Conservation (phyloP, 2,888 invertebrate species). For the Aproaerema taeniolella region DNA sequence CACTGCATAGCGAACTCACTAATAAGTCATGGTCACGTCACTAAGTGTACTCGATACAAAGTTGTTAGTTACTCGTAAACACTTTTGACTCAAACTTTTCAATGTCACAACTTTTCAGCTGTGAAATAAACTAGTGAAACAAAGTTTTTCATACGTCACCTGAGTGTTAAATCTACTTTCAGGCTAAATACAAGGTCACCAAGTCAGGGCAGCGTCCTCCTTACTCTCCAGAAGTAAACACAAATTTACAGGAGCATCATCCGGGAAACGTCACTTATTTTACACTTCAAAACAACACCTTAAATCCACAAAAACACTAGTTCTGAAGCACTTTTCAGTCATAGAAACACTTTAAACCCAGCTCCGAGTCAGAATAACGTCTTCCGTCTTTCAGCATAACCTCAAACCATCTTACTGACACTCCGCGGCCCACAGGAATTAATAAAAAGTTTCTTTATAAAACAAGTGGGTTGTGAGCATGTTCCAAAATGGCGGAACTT, state of each 20-base stretch:
- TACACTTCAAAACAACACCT: conserved; percentile 72
- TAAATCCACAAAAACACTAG: conserved; percentile 56
- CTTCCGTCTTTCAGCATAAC: conserved; percentile 67
- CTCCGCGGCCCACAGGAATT: conserved; percentile 78
- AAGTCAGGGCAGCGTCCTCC: conserved; percentile 51
- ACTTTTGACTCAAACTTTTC: conserved; percentile 66
- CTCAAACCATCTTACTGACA: conserved; percentile 77
- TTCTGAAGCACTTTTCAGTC: conserved; percentile 35
- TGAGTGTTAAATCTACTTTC: conserved; percentile 36
- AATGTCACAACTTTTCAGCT: conserved; percentile 56
- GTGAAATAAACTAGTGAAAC: conserved; percentile 48
- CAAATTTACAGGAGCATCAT: conserved; percentile 62
- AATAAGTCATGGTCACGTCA: conserved; percentile 7
- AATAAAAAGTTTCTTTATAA: conserved; percentile 79
- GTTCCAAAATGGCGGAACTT: conserved; percentile 79
- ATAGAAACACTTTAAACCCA: conserved; percentile 41
- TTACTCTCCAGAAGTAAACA: conserved; percentile 67
- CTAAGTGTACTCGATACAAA: conserved; percentile 7
- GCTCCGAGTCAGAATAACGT: conserved; percentile 54
- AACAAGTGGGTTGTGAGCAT: conserved; percentile 79
- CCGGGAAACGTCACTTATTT: conserved; percentile 58
- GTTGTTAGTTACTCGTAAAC: conserved; percentile 43
- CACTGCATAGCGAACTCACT: conserved; percentile 20
- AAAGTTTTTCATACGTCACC: conserved; percentile 57
- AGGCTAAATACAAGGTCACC: conserved; percentile 49